phyloP scores from a whole-genome alignment of 2,797 vertebrate genomes.

The Tauraco hartlaubi region DNA sequence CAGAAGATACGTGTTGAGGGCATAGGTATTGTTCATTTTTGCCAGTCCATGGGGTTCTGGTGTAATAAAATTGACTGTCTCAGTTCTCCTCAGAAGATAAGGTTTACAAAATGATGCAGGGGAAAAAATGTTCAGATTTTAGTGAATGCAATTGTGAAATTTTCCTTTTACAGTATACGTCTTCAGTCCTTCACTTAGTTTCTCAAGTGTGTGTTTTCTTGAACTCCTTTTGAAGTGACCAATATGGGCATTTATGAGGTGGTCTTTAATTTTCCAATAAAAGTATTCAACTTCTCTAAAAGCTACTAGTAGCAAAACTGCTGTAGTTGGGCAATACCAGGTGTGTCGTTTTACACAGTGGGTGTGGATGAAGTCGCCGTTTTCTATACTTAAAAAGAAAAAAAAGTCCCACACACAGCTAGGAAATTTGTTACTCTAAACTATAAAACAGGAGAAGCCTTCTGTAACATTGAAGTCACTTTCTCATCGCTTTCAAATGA shows the following conservation, averaged over 20 bases:
- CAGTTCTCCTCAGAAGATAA: background rate
- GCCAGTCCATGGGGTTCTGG: fast-evolving
- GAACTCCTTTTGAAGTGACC: background rate
- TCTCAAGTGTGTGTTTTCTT: background rate
- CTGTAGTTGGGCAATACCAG: background rate
- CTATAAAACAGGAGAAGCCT: background rate
- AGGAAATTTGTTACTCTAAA: background rate
- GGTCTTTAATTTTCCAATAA: background rate
- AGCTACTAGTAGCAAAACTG: background rate
- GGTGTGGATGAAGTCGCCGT: background rate
- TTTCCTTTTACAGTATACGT: background rate
- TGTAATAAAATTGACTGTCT: background rate
- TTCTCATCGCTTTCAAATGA: background rate
- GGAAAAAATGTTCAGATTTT: background rate
- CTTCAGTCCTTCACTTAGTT: background rate
- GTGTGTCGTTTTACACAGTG: background rate
- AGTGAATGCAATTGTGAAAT: background rate
- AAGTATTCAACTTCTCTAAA: background rate
- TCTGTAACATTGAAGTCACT: background rate
- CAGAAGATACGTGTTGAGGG: background rate
- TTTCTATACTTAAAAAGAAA: background rate
- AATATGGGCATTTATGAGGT: background rate
- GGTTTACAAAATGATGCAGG: background rate
- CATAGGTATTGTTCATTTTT: background rate
- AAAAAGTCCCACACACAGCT: background rate